Evolutionary conservation across 2,113 vertebrate species (phyloP), one percentile per base, ranked within the genome.

Genomic region (Xenopus tropicalis): DNA sequence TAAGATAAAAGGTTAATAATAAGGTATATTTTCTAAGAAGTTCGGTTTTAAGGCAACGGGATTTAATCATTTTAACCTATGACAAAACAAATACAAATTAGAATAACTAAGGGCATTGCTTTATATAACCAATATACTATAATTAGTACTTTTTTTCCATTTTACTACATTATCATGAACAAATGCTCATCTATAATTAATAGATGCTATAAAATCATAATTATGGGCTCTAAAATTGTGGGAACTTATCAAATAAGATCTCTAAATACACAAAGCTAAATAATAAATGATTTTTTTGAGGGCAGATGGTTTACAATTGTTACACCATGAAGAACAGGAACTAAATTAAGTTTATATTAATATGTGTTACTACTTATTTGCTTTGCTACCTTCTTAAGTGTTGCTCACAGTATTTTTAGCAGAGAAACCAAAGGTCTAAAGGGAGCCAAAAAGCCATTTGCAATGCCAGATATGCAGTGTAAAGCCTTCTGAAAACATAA

Each of bases 51-150:
- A 74, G 64, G 54, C 61, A 61, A 61, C 57, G 58, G 54, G 56
- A 74, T 74, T 66, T 51, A 74, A 67, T 74, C 56, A 67, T 61
- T 74, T 74, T 67, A 74, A 74, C 72, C 64, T 74, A 22, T 74
- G 56, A 74, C 72, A 58, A 74, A 37, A 67, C 37, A 74, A 74
- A 74, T 74, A 74, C 57, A 67, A 74, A 74, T 74, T 66, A 48
- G 64, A 74, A 37, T 64, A 21, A 74, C 37, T 74, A 51, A 51
- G 72, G 72, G 64, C 56, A 67, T 74, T 67, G 64, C 66, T 61
- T 67, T 51, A 74, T 64, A 48, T 66, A 66, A 46, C 20, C 63
- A 73, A 73, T 67, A 59, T 54, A 17, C 64, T 37, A 66, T 61
- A 74, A 67, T 74, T 59, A 59, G 63, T 66, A 25, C 63, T 48